Base-by-base conservation (phyloP, 2,113 vertebrate species). In the Nesoenas mayeri region DNA sequence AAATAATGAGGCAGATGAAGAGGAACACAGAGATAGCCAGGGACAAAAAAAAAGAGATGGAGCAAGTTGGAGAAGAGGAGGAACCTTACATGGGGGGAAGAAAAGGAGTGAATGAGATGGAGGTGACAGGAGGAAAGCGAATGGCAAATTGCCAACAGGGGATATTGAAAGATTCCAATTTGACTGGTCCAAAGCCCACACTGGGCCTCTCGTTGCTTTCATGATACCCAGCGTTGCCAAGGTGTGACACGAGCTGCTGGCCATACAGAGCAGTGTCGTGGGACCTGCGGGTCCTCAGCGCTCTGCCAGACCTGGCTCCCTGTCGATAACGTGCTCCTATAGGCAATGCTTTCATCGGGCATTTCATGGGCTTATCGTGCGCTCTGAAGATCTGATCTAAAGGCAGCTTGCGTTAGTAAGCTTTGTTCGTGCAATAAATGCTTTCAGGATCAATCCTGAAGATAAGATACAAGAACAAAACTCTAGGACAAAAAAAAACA, bases 401-500 rank as follows among this genome's bases (percentile, higher is more conserved):
- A 89, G 84, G 18, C 56, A 84, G 69, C 69, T 73, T 91, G 80
- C 56, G 25, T 84, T 75, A 91, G 69, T 40, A 56, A 89, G 60
- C 51, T 94, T 74, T 95, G 53, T 78, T 89, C 34, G 48, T 34
- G 38, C 60, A 85, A 64, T 29, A 75, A 86, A 48, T 54, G 62
- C 62, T 86, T 83, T 86, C 42, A n/a, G 44, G 44, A 26, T 75
- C 72, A 89, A 24, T 83, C 48, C 57, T 86, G 47, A 89, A 71
- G 57, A 54, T 71, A 66, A 85, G 53, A 81, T 40, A 78, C 21
- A 34, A 24, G 12, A 67, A 36, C 36, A 88, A 83, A 75, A 79
- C 58, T 89, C 40, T 26, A 58, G 40, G 58, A 29, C 26, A 42
- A 79, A 79, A 62, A n/a, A 86, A 36, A 75, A 50, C 28, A 40